These are phyloP conservation scores for Aegithalos caudatus DNA, from an alignment of 2,113 vertebrate species.

Conservation along the genomic window DNA sequence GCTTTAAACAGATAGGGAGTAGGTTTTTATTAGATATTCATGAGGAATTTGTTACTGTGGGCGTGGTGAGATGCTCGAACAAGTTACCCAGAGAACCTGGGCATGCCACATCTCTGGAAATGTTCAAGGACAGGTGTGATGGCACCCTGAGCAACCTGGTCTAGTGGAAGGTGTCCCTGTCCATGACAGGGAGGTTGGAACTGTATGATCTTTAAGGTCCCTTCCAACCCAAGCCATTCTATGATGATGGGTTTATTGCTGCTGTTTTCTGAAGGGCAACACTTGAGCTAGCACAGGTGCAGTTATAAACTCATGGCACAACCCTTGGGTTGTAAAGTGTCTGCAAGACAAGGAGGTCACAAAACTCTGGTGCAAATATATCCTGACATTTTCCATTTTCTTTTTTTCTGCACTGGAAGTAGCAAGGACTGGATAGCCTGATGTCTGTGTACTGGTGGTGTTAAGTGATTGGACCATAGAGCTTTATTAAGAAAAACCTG, in stretches of 20 bases:
- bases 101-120: background rate
- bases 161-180: background rate
- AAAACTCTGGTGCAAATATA: background rate
- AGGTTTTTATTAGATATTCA: background rate
- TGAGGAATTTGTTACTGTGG: background rate
- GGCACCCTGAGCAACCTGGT: background rate
- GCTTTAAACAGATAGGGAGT: background rate
- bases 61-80: background rate
- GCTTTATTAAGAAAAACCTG: background rate
- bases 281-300: background rate
- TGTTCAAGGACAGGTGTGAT: background rate
- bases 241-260: background rate
- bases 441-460: background rate
- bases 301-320: fast-evolving
- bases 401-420: background rate
- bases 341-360: background rate
- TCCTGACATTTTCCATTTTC: background rate
- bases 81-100: background rate
- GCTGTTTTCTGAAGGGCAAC: background rate
- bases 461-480: background rate
- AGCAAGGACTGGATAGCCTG: background rate
- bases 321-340: background rate
- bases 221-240: background rate
- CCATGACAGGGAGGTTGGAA: background rate
- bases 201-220: background rate